Base-by-base conservation (phyloP, 2,113 vertebrate species). In the Clarias macrocephalus region DNA sequence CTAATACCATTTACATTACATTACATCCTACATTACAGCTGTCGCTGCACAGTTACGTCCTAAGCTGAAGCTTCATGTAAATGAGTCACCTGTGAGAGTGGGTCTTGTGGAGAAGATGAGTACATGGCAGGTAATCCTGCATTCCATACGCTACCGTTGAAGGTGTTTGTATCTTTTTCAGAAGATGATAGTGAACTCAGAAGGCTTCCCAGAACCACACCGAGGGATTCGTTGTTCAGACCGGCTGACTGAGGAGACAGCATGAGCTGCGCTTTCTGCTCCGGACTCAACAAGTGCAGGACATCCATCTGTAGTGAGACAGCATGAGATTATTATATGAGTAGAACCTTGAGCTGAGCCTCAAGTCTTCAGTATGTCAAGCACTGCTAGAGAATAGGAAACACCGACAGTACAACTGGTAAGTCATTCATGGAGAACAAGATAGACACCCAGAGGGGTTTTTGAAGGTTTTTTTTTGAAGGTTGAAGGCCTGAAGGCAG, bases 221-320 rank as follows among this genome's bases (percentile, higher is more conserved):
- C 25, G 3, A 95, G 80, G 76, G 92, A 92, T 18, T 82, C 86
- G 3, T 95, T 92, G 76, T 92, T 92, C 80, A 95, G 91, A 68
- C 87, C 68, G 1, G 48, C 60, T 13, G 93, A 87, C 68, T 89
- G 91, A 0, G 95, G 94, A 25, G 62, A 88, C 28, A 95, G 79
- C 72, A 95, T 85, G 48, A 96, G 90, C 84, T 94, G 92, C 0
- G 95, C 94, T 87, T 94, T 95, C 89, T 96, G 95, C 13, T 89
- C 89, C 2, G 91, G 91, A 48, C 92, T 91, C 83, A 96, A 87
- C 48, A 95, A 89, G 70, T 95, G 86, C 59, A 96, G 94, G 48
- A 94, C 94, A 33, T 95, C 94, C 92, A 95, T 3, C 95, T 96
- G 91, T 12, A 7, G n/a, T 30, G 16, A 76, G 7, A 23, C 15